Evolutionary conservation across 2,113 vertebrate genomes (phyloP).

Genomic region (Silurus asotus): DNA sequence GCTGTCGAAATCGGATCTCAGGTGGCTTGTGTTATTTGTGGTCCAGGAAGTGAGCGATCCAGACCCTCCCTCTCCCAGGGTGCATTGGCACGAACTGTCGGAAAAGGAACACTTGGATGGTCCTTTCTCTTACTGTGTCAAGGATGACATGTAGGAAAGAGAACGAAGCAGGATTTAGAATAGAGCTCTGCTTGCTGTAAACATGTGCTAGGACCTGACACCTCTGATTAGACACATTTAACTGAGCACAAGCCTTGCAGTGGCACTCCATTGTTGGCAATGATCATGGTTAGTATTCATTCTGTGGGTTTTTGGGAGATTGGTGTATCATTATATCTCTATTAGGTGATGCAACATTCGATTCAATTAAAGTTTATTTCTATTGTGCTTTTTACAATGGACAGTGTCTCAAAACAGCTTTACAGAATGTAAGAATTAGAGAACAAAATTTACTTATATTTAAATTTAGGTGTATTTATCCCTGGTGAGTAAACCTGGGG

Average conservation of each 20-base stretch:
- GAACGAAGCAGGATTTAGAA: constrained; percentile 35
- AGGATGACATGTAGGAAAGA: constrained; percentile 48
- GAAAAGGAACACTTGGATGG: constrained; percentile 64
- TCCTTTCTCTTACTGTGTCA: constrained; percentile 49
- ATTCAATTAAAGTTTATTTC: too few species aligned
- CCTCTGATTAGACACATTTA: constrained; percentile 38
- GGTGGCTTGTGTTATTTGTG: constrained; percentile 63
- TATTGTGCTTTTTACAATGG: too few species aligned
- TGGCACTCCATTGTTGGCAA: not conserved
- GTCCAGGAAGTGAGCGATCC: constrained; percentile 66
- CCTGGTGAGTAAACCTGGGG: too few species aligned
- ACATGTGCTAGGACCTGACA: constrained; percentile 24
- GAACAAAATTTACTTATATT: too few species aligned
- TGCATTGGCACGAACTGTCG: constrained; percentile 64
- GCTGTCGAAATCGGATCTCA: not conserved
- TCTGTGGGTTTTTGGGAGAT: not conserved
- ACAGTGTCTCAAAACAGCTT: too few species aligned
- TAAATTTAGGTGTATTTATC: too few species aligned
- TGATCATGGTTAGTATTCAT: not conserved
- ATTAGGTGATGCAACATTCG: not conserved
- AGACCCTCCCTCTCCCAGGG: constrained; percentile 45
- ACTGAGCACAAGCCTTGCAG: constrained; percentile 12
- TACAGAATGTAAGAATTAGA: too few species aligned
- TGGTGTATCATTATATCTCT: not conserved
- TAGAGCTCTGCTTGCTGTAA: constrained; percentile 24